Evolutionary conservation across 2,113 vertebrate genomes (phyloP).

Genomic region (Echinops telfairi): DNA sequence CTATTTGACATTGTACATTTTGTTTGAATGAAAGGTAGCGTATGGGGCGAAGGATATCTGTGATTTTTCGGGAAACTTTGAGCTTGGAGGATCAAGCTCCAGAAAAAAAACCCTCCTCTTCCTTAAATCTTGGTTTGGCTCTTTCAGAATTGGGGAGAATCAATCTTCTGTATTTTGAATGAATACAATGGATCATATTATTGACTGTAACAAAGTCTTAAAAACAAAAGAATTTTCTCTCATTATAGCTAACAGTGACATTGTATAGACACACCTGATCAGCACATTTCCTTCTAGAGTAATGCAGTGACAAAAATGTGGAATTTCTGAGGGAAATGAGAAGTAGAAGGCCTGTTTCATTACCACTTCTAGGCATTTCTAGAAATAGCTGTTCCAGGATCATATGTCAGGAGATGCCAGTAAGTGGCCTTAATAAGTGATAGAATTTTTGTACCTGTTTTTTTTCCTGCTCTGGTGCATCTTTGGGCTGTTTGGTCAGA

Average conservation of each 20-base stretch:
- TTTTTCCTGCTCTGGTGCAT: background rate
- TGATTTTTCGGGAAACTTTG: conserved; percentile 19
- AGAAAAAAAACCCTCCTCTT: background rate
- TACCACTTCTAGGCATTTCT: background rate
- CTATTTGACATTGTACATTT: conserved; percentile 54
- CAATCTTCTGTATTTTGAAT: background rate
- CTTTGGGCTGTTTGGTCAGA: background rate
- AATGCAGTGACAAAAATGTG: background rate
- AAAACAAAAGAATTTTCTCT: background rate
- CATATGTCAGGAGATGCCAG: background rate
- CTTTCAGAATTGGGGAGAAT: conserved; percentile 47
- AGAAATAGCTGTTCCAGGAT: background rate
- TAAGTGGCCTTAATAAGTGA: background rate
- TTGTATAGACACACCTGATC: background rate
- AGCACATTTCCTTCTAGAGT: background rate
- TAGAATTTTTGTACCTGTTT: background rate
- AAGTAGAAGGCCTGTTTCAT: background rate
- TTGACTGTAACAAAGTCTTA: background rate
- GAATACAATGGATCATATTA: background rate
- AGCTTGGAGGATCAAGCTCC: background rate
- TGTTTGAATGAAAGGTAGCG: background rate
- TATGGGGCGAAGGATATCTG: background rate
- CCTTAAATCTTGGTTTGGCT: conserved; percentile 12
- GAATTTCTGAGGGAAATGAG: conserved; percentile 35
- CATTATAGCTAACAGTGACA: background rate